A percentile compares a stretch with the other conserved stretches of the same genome.
Conservation (phyloP, 2,888 invertebrate species). For the Encarsia formosa region DNA sequence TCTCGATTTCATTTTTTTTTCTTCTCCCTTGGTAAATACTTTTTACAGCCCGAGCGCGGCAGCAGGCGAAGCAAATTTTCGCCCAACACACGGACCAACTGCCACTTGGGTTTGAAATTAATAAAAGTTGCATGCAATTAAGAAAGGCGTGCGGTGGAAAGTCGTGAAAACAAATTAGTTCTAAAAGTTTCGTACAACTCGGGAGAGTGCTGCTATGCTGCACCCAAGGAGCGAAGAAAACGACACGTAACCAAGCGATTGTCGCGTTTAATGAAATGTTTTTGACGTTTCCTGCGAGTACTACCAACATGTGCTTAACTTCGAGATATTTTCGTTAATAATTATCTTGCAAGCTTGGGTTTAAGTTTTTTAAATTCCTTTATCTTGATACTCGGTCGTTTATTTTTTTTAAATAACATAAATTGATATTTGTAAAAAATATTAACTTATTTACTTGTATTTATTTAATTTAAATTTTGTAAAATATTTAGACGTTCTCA, state of each 20-base stretch:
- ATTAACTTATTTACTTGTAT: too few relatives aligned
- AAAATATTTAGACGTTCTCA: too few relatives aligned
- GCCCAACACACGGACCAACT: background rate
- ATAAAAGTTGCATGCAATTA: constrained; percentile 11
- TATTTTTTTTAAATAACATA: too few relatives aligned
- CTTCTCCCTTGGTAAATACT: background rate
- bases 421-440: too few relatives aligned
- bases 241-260: background rate
- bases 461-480: too few relatives aligned
- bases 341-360: too few relatives aligned
- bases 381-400: too few relatives aligned
- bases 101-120: background rate
- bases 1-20: background rate
- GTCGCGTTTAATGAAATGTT: constrained; percentile 6
- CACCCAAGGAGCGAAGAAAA: background rate
- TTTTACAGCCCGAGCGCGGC: background rate
- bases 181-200: constrained; percentile 1
- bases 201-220: background rate
- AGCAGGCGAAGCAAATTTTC: background rate
- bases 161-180: constrained; percentile 13
- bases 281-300: background rate
- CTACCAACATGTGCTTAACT: too few relatives aligned
- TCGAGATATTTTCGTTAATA: too few relatives aligned
- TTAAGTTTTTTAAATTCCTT: too few relatives aligned
- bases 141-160: background rate